phyloP scores from a whole-genome alignment of 2,888 invertebrate species.

The Cataglyphis cursor region DNA sequence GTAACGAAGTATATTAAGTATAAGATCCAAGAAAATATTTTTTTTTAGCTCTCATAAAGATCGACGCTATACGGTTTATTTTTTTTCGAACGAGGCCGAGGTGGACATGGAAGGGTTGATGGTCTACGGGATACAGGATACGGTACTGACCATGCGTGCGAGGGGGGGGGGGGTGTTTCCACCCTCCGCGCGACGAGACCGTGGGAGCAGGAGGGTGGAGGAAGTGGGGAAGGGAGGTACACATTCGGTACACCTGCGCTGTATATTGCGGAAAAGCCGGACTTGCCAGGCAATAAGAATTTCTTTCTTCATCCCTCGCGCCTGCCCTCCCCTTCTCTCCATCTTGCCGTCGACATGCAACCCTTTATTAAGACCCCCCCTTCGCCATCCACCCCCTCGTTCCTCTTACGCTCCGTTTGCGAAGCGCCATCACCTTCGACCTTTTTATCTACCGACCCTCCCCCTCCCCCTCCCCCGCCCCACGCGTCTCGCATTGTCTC shows the following conservation, averaged over 20 bases:
- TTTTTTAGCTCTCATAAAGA: slow-evolving; percentile 39
- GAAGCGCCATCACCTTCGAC: slow-evolving; percentile 36
- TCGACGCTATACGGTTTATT: slow-evolving; percentile 48
- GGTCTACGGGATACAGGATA: slow-evolving; percentile 68
- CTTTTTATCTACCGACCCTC: slow-evolving; percentile 22
- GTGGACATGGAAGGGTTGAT: slow-evolving; percentile 34
- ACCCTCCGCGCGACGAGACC: slow-evolving; percentile 63
- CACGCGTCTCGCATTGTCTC: slow-evolving; percentile 15
- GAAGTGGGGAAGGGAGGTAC: slow-evolving; percentile 66
- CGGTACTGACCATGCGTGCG: slow-evolving; percentile 75
- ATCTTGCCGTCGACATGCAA: slow-evolving; percentile 64
- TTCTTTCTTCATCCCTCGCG: slow-evolving; percentile 72
- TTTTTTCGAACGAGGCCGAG: slow-evolving; percentile 40
- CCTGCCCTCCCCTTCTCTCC: slow-evolving; percentile 48
- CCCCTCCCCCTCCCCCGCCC: neutral
- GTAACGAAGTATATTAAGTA: neutral
- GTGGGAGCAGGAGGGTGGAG: slow-evolving; percentile 58
- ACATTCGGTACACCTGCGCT: slow-evolving; percentile 86
- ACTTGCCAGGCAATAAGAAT: slow-evolving; percentile 83
- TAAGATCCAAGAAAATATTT: slow-evolving; percentile 4
- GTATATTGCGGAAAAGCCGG: slow-evolving; percentile 86
- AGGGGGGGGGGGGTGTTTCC: slow-evolving; percentile 65
- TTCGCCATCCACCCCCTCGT: neutral
- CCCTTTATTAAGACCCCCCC: slow-evolving; percentile 82
- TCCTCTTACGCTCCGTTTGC: slow-evolving; percentile 35